Percentiles rank a stretch among this genome's conserved stretches.
Conservation (phyloP, 2,797 vertebrate species). For the Phoeniculus purpureus region DNA sequence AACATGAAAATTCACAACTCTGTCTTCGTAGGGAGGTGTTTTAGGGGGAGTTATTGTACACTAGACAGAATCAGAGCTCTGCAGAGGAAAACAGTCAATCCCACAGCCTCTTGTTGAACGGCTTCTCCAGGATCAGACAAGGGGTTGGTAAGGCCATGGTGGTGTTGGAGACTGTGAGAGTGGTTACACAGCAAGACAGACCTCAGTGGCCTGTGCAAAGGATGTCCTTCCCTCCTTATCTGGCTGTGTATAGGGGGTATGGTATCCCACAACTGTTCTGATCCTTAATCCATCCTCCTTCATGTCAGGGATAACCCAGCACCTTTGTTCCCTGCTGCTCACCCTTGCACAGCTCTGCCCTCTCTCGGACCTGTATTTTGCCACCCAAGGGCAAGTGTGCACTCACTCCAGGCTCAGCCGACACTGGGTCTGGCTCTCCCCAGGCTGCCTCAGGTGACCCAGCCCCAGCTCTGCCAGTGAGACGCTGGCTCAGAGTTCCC, state of each 20-base stretch:
- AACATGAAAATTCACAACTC: background rate
- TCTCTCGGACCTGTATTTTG: background rate
- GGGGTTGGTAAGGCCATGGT: background rate
- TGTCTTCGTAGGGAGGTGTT: background rate
- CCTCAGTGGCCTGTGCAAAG: too few relatives aligned
- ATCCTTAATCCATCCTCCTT: background rate
- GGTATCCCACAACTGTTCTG: background rate
- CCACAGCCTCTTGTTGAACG: background rate
- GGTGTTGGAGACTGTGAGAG: accelerated
- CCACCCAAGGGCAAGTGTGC: accelerated
- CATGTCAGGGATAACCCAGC: background rate
- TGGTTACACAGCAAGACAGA: background rate
- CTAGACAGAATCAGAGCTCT: background rate
- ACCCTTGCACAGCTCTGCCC: accelerated
- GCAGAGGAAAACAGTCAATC: background rate
- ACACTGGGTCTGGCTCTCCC: accelerated
- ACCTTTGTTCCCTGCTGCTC: background rate
- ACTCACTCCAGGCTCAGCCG: background rate
- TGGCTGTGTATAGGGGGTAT: background rate
- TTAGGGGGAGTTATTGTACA: background rate
- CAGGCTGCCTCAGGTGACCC: accelerated
- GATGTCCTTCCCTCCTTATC: background rate
- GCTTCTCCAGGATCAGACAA: background rate
- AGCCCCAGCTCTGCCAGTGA: background rate
- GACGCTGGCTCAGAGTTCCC: background rate